Evolutionary conservation across 30 jellyfish, hydroid and myxozoan genomes (phyloP).

Genomic region (Sanderia malayensis): DNA sequence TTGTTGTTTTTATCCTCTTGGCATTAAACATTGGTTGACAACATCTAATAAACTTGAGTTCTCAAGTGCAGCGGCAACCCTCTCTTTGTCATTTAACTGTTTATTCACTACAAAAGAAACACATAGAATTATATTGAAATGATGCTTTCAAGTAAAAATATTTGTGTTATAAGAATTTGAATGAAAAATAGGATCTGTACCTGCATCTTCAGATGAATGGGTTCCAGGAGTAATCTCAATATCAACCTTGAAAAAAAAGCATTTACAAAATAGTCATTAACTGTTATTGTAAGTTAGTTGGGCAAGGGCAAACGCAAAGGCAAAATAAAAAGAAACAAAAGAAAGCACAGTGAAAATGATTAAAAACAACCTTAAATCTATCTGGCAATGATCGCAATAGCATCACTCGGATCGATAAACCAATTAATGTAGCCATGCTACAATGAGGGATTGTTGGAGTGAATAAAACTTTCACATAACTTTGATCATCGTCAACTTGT

Average conservation of each 20-base stretch:
- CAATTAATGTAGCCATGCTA: conserved; percentile 96
- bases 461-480: conserved; percentile 58
- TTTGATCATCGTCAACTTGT: conserved; percentile 61
- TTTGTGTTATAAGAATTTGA: no score
- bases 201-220: conserved; percentile 90
- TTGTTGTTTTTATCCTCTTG: conserved; percentile 18
- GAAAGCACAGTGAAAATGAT: neutral
- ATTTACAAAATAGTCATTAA: no score
- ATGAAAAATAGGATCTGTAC: no score
- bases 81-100: conserved; percentile 91
- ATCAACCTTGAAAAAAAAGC: conserved; percentile 53
- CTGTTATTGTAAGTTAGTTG: neutral
- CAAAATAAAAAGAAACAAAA: neutral
- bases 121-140: neutral
- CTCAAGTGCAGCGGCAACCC: conserved; percentile 97
- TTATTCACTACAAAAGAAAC: conserved; percentile 63
- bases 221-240: conserved; percentile 85
- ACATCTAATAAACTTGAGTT: conserved; percentile 71
- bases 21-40: conserved; percentile 83
- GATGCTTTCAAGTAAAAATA: neutral
- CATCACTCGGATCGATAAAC: conserved; percentile 84
- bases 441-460: conserved; percentile 98
- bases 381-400: conserved; percentile 85
- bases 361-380: conserved; percentile 62
- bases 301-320: neutral